Base-by-base conservation (phyloP, 2,888 invertebrate genomes). In the Unio delphinus region DNA sequence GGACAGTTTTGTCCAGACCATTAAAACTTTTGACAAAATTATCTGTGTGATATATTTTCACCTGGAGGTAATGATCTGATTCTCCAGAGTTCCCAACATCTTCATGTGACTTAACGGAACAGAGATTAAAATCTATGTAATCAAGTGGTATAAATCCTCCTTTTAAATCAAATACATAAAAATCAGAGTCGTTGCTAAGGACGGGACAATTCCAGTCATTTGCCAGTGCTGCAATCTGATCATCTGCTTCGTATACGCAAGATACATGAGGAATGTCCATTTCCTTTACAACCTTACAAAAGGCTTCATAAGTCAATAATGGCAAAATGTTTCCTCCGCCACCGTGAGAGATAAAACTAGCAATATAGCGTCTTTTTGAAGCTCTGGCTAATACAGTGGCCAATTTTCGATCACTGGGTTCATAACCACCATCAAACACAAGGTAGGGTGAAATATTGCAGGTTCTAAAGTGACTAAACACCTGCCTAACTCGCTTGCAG, bases 121-220 rank as follows among this genome's bases (percentile, higher is more conserved):
- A 79, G 2, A 78, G 75, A 28, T 79, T 75, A 58, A 85, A 80
- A 72, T 87, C 85, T 2, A 89, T 69, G 68, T 88, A 87, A 70
- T 90, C 88, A 54, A 95, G 93, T 0, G 96, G 95, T 77, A 98
- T 94, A 81, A 96, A 96, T 1, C 91, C 91, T 30, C 80, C 83
- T 3, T 92, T 90, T 0, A 95, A 93, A 90, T 95, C 94, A 89
- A 94, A 96, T 76, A 98, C 94, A 85, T 94, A 97, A 90, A 97
- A 98, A 90, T 98, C 98, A 0, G 97, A 97, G 90, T 98, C 98
- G 81, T 94, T 95, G 85, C 96, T 97, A 5, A 98, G 89, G 3
- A 98, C 94, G 0, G 97, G 97, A 83, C 96, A 97, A 58, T 94
- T 91, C 3, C 96, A 91, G 69, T 93, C 92, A 76, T 94, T 93